Conservation (phyloP, 2,888 invertebrate species). For the Slavum lentiscoides region DNA sequence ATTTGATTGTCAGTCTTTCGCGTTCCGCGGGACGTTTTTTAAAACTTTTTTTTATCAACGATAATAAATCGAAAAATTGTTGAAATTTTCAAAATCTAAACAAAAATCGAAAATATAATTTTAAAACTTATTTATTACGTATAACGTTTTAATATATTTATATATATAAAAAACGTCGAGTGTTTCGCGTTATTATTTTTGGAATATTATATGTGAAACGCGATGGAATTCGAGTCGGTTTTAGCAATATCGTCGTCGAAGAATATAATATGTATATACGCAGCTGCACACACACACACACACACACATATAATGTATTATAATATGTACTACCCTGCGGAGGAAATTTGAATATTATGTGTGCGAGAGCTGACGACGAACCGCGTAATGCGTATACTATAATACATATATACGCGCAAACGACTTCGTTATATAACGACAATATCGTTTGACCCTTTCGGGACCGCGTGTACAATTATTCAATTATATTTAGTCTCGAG, state of each 20-base stretch:
- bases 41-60: too few relatives aligned
- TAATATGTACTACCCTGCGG: not conserved
- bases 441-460: constrained; percentile 47
- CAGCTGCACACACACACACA: not conserved
- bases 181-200: too few relatives aligned
- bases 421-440: constrained; percentile 49
- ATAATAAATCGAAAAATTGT: too few relatives aligned
- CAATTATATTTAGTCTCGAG: constrained; percentile 37
- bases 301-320: too few relatives aligned
- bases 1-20: too few relatives aligned
- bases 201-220: not conserved
- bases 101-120: too few relatives aligned
- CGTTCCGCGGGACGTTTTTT: too few relatives aligned
- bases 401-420: constrained; percentile 11
- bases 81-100: too few relatives aligned
- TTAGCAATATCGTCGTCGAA: not conserved
- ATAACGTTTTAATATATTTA: too few relatives aligned
- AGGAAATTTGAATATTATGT: constrained; percentile 40
- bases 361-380: not conserved
- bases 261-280: not conserved
- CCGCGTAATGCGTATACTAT: too few relatives aligned
- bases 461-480: constrained; percentile 48
- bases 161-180: too few relatives aligned
- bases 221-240: constrained; percentile 31
- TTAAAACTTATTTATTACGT: too few relatives aligned